Evolutionary conservation across 2,113 vertebrate genomes (phyloP).

Genomic region (Platysteira castanea): DNA sequence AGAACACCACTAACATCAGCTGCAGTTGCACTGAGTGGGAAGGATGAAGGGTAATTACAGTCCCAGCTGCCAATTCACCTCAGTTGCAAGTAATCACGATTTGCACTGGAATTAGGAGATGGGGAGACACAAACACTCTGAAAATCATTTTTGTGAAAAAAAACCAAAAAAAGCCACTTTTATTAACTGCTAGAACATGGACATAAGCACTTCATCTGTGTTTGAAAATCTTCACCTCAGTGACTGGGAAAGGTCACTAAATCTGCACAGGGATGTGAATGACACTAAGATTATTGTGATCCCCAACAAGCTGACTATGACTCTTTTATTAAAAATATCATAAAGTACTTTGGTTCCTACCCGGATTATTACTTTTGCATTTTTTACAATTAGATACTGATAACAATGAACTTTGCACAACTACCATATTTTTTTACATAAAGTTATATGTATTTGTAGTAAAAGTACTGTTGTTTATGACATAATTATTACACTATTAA

Average conservation of each 20-base stretch:
- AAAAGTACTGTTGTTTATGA: not conserved
- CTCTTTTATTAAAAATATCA: not conserved
- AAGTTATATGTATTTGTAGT: not conserved
- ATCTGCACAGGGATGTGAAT: not conserved
- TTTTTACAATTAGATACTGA: not conserved
- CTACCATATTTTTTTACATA: not conserved
- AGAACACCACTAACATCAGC: not conserved
- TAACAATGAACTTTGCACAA: not conserved
- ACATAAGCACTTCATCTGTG: not conserved
- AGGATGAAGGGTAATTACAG: conserved; percentile 11
- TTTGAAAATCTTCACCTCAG: not conserved
- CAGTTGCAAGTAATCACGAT: not conserved
- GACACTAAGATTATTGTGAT: not conserved
- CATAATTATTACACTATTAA: not conserved
- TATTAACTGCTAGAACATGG: not conserved
- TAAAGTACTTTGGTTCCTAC: not conserved
- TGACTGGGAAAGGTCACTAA: not conserved
- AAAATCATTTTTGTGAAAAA: not conserved
- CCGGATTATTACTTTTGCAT: not conserved
- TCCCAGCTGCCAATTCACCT: conserved; percentile 20
- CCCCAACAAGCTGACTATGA: not conserved
- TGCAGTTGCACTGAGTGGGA: not conserved
- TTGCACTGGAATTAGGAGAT: not conserved
- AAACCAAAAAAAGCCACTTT: not conserved
- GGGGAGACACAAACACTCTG: not conserved